Evolutionary conservation across 2,113 vertebrate species (phyloP).

Genomic region (Sinosuthora webbiana): DNA sequence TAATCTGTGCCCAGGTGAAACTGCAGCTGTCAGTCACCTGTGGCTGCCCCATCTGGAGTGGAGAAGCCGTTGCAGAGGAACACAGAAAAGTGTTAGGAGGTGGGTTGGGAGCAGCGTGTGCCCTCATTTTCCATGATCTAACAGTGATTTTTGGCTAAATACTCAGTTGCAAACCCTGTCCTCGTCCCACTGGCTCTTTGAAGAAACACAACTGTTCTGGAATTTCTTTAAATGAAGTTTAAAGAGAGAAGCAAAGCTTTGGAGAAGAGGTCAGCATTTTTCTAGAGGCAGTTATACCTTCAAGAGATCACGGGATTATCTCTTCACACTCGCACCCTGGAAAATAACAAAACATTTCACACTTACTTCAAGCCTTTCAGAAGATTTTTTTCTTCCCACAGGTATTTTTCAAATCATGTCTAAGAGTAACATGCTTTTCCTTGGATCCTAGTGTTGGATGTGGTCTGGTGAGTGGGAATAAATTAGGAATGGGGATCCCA

Average conservation of each 20-base stretch:
- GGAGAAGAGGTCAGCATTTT: not conserved
- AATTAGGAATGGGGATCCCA: rapidly evolving
- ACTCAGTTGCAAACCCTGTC: rapidly evolving
- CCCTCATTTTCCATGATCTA: rapidly evolving
- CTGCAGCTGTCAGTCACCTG: rapidly evolving
- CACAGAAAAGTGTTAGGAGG: rapidly evolving
- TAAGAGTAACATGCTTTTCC: not conserved
- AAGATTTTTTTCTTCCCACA: not conserved
- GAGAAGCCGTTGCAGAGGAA: rapidly evolving
- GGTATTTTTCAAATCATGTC: rapidly evolving
- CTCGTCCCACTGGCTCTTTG: too few species aligned
- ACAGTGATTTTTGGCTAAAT: not conserved
- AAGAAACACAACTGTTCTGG: not conserved
- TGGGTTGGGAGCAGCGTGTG: too few species aligned
- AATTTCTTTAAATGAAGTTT: too few species aligned
- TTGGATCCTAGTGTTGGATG: rapidly evolving
- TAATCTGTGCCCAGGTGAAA: rapidly evolving
- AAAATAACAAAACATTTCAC: not conserved
- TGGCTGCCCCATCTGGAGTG: rapidly evolving
- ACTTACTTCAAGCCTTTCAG: not conserved
- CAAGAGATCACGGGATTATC: not conserved
- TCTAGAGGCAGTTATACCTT: not conserved
- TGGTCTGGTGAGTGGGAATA: rapidly evolving
- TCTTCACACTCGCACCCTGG: not conserved
- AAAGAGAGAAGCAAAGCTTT: too few species aligned